Conservation (phyloP, 2,888 invertebrate species). For the Apodemia mormo region DNA sequence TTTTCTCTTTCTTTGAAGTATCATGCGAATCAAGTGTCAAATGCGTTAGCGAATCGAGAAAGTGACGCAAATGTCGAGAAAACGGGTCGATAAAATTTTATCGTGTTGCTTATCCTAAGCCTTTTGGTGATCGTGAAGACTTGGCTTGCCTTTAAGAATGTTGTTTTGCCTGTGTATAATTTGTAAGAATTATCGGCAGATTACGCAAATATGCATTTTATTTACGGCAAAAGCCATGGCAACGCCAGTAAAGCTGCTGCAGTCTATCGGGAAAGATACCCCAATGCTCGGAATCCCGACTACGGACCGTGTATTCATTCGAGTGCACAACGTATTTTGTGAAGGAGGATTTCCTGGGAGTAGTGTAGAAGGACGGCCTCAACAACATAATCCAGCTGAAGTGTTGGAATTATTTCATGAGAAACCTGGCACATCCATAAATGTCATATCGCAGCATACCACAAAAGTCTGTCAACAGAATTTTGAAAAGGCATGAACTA, state of each 20-base stretch:
- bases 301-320: constrained; percentile 29
- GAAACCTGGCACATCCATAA: constrained; percentile 17
- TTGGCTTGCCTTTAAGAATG: no score
- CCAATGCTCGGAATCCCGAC: constrained; percentile 33
- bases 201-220: constrained; percentile 35
- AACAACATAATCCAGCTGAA: constrained; percentile 5
- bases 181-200: constrained; percentile 19
- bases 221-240: constrained; percentile 30
- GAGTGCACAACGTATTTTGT: constrained; percentile 32
- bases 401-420: not conserved
- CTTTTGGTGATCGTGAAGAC: no score
- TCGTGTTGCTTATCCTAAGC: no score
- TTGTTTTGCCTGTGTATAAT: no score
- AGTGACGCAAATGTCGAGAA: no score
- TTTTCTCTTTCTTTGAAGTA: no score
- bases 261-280: constrained; percentile 23
- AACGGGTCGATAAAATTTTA: no score
- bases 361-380: constrained; percentile 20
- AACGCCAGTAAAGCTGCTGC: constrained; percentile 28
- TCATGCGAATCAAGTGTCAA: no score
- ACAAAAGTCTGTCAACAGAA: not conserved
- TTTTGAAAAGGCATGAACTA: not conserved
- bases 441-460: not conserved
- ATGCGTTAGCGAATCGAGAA: no score
- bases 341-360: constrained; percentile 33